These are phyloP conservation scores for Gastrophysa polygoni DNA, from an alignment of 2,888 invertebrate genomes.

Conservation along the genomic window DNA sequence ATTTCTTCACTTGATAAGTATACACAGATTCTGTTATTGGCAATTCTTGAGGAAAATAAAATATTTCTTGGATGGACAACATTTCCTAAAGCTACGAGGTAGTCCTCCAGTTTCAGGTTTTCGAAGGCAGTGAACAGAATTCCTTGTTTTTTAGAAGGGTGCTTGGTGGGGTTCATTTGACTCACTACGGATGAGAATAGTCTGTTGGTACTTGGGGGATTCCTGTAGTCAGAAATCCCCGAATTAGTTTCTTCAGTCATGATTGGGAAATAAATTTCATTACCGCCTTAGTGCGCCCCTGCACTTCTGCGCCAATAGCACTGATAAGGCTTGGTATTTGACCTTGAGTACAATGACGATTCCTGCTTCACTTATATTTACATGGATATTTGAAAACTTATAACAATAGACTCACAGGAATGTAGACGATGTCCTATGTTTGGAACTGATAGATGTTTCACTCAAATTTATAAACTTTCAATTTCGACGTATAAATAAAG, in stretches of 20 bases:
- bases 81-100: constrained; percentile 1
- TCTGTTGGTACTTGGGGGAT: constrained; percentile 5
- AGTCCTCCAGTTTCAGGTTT: constrained; percentile 1
- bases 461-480: not conserved
- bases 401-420: constrained; percentile 2
- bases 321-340: constrained; percentile 1
- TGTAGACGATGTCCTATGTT: constrained; percentile 3
- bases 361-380: not conserved
- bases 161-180: constrained; percentile 3
- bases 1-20: not conserved
- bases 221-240: not conserved
- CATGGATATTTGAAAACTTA: not conserved
- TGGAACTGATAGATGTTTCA: constrained; percentile 1
- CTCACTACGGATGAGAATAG: constrained; percentile 3
- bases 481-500: not conserved
- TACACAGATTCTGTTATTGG: constrained; percentile 1
- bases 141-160: constrained; percentile 5
- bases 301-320: not conserved
- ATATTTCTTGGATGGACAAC: constrained; percentile 6
- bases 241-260: constrained; percentile 1
- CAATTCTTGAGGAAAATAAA: constrained; percentile 1
- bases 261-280: not conserved
- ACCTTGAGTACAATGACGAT: not conserved
- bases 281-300: constrained; percentile 1
- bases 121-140: not conserved